These are phyloP conservation scores for Pempheris klunzingeri DNA, from an alignment of 2,797 vertebrate genomes.

Conservation along the genomic window DNA sequence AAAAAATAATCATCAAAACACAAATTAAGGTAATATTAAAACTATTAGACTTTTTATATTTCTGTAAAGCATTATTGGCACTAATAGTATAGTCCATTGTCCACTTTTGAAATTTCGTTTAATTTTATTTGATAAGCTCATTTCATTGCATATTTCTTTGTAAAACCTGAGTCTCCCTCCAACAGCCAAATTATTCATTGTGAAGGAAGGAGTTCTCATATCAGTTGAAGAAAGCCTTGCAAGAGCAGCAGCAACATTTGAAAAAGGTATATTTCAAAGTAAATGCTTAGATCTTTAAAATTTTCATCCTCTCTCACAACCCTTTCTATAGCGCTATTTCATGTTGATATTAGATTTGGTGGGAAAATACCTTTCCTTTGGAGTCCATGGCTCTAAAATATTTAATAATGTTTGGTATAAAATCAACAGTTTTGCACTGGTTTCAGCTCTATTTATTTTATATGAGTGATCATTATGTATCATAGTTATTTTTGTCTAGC, in stretches of 20 bases:
- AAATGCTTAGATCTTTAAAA: slow-evolving; percentile 29
- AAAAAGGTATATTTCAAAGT: no score
- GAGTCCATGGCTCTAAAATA: neutral
- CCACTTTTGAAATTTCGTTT: neutral
- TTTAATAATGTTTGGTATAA: no score
- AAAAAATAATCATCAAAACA: neutral
- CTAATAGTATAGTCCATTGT: neutral
- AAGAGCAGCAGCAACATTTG: no score
- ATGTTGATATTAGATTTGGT: slow-evolving; percentile 29
- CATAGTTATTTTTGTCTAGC: neutral
- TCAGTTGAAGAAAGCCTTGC: neutral
- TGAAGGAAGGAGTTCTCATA: neutral
- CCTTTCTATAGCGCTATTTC: slow-evolving; percentile 29
- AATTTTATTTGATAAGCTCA: neutral
- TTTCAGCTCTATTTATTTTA: slow-evolving; percentile 1
- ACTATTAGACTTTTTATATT: neutral
- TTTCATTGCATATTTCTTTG: neutral
- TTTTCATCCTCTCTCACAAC: slow-evolving; percentile 21
- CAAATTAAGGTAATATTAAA: neutral
- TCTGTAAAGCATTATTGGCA: neutral
- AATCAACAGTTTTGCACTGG: no score
- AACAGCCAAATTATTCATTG: neutral
- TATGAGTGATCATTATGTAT: neutral
- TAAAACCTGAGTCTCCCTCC: neutral
- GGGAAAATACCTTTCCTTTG: neutral